Evolutionary conservation across 1,140 invertebrate species (phyloP), one percentile per base, ranked within the genome.

Genomic region (Dendroctonus valens): DNA sequence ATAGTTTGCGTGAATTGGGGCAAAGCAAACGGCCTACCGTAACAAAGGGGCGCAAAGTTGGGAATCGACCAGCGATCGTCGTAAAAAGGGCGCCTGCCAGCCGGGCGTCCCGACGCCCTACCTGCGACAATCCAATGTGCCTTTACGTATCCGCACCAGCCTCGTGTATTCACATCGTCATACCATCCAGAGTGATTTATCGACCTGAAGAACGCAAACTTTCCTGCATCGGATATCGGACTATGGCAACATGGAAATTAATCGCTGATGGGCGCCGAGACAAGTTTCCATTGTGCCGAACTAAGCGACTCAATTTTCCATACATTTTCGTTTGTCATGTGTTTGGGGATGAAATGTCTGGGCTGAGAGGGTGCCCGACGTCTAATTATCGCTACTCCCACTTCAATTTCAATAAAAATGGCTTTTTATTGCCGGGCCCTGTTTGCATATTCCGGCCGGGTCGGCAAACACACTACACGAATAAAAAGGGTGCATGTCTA

Each of bases 41-140:
- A 26, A 26, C 26, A 26, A 26, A 26, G 26, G 26, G 26, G 26
- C 26, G 26, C 26, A 57, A 68, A 62, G 51, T 68, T 61, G 38
- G 54, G 38, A 53, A 57, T 63, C 66, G 66, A 63, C 60, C 66
- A 55, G 66, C 11, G 14, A 26, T 53, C 46, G 59, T 64, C 61
- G 61, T 69, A 65, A 69, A 64, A 64, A 42, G 61, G 67, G 67
- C 67, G 67, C 67, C 67, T 64, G 67, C 61, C 67, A 65, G 67
- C 61, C 67, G 46, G 67, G 67, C 67, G 67, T 69, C 67, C 15
- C 57, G 65, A 67, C 60, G 67, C 62, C 67, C 55, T 65, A 69
- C 67, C 67, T 69, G 67, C 67, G 60, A 68, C 67, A 68, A 63
- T 58, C 40, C 53, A 51, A 60, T 55, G 58, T 46, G 52, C 39